Percentiles rank a stretch among this genome's conserved stretches.
Evolutionary conservation across 2,113 vertebrate species (phyloP).

Genomic region (Rutilus rutilus): DNA sequence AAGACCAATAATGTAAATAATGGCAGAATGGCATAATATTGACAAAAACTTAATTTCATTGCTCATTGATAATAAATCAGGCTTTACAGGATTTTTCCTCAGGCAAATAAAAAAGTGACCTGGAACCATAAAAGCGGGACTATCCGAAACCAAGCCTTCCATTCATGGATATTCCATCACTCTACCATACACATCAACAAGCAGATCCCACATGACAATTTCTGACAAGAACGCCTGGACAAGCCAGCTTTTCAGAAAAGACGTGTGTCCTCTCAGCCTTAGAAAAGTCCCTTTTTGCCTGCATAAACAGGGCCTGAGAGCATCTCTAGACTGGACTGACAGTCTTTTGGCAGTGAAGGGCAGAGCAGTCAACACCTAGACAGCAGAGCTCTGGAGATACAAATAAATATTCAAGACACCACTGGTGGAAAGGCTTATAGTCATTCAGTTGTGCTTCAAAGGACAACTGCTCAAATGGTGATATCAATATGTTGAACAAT

Average conservation of each 20-base stretch:
- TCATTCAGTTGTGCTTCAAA: slow-evolving; percentile 1
- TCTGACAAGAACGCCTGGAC: not conserved
- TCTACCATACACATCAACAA: not conserved
- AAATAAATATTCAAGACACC: slow-evolving; percentile 29
- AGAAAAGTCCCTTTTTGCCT: slow-evolving; percentile 24
- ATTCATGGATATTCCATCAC: not conserved
- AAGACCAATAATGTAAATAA: not conserved
- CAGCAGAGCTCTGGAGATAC: not conserved
- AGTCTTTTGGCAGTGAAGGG: slow-evolving; percentile 23
- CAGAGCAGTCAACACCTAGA: not conserved
- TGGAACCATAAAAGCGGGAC: slow-evolving; percentile 3
- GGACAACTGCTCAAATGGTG: not conserved
- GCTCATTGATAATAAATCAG: not conserved
- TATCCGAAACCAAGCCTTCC: not conserved
- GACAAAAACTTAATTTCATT: not conserved
- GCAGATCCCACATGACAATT: not conserved
- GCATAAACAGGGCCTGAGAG: not conserved
- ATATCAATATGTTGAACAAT: not conserved
- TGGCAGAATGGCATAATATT: not conserved
- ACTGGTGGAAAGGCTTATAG: not conserved
- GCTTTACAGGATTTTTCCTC: not conserved
- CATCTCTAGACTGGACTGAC: slow-evolving; percentile 12
- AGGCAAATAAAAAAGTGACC: not conserved
- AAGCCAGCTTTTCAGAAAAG: not conserved
- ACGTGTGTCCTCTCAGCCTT: not conserved